Evolutionary conservation across 2,888 invertebrate genomes (phyloP).

Genomic region (Frankliniella intonsa): DNA sequence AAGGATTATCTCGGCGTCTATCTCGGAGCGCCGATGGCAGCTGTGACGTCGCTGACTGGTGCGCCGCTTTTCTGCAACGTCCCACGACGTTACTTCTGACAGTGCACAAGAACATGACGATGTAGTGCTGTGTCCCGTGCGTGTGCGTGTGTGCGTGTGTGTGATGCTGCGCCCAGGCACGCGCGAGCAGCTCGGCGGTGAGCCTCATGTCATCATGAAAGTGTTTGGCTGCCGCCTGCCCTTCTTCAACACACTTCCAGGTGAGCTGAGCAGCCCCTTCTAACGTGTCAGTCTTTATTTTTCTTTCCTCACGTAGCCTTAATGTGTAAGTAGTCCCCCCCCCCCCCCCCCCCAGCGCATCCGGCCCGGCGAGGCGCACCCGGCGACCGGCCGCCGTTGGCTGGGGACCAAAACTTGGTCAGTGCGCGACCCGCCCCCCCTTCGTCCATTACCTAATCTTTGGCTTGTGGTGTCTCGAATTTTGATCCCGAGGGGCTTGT

Average conservation of each 20-base stretch:
- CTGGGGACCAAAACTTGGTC: background rate
- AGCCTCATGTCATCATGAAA: slow-evolving; percentile 49
- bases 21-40: too few species aligned
- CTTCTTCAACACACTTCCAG: slow-evolving; percentile 47
- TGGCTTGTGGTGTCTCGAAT: slow-evolving; percentile 29
- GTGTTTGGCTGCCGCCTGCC: slow-evolving; percentile 52
- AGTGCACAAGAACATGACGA: background rate
- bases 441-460: slow-evolving; percentile 27
- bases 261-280: slow-evolving; percentile 38
- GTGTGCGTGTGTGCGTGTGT: background rate
- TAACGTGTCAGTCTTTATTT: slow-evolving; percentile 39
- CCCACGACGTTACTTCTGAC: background rate
- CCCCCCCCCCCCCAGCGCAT: too few species aligned
- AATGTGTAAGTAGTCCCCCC: too few species aligned
- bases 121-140: background rate
- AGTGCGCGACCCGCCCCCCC: background rate
- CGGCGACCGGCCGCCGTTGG: too few species aligned
- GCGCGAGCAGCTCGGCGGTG: background rate
- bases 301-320: too few species aligned
- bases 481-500: slow-evolving; percentile 18
- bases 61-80: too few species aligned
- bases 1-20: too few species aligned
- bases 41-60: too few species aligned
- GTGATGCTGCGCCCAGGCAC: background rate
- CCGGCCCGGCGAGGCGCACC: too few species aligned